Evolutionary conservation across 2,797 vertebrate species (phyloP), one percentile per base, ranked within the genome.

Genomic region (Glyptemys insculpta): DNA sequence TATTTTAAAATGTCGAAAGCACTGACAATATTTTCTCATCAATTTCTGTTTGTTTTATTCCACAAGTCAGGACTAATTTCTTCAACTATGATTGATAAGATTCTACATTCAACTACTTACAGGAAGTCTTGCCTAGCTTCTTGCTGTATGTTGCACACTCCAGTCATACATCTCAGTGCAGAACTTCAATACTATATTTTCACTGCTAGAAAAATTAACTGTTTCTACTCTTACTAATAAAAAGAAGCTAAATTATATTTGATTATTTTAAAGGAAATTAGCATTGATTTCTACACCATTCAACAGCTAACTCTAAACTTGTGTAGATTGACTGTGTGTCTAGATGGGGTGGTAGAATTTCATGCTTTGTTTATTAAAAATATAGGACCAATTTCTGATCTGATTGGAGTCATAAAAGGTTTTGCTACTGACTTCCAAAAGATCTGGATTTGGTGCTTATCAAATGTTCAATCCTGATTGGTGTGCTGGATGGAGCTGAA

Each of bases 1-100:
- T 98, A 98, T 98, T 98, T 98, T 98, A 96, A 98, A 98, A 98
- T 57, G 93, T 98, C 97, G 97, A 97, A 98, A 97, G 97, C 96
- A 97, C 92, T 97, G 94, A 97, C 82, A 96, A 98, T 94, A 97
- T 96, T 96, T 98, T 97, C 95, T 97, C 96, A 98, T 98, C 97
- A 96, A 97, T 98, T 97, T 98, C 97, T 97, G 95, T 98, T 96
- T 93, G 83, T 95, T 97, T 98, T 95, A 96, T 96, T 97, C 94
- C 78, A 92, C 62, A 88, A 80, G 94, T 96, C 97, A 96, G 92
- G 90, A 95, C 83, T 89, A 85, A 97, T 97, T 96, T 96, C 93
- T 96, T 86, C 94, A 86, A 14, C 89, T 93, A 92, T 91, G 86
- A 65, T 95, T 52, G 87, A 96, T 90, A 96, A 92, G 83, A 86